Evolutionary conservation across 2,113 vertebrate species (phyloP).

Genomic region (Lanius collurio): DNA sequence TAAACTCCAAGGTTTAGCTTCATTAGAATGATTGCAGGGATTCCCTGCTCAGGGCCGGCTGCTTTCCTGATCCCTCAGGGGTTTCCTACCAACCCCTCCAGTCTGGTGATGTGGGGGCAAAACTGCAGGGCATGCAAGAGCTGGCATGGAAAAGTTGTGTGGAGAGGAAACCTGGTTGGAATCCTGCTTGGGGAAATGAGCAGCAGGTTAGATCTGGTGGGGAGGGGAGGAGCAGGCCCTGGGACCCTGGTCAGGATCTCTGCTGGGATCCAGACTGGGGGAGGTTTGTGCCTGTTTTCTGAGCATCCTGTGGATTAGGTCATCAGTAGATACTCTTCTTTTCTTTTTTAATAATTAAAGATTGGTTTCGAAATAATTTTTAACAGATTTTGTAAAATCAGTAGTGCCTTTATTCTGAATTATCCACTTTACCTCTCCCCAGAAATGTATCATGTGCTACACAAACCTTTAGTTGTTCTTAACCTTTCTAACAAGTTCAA

Average conservation of each 20-base stretch:
- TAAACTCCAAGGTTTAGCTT: conserved; percentile 56
- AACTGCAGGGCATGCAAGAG: not conserved
- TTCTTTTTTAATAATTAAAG: not conserved
- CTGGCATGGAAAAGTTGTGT: not conserved
- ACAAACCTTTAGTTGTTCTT: not conserved
- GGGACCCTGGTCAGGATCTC: not conserved
- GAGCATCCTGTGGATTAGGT: not conserved
- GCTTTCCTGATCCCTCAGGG: conserved; percentile 5
- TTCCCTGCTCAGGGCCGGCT: conserved; percentile 28
- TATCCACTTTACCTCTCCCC: not conserved
- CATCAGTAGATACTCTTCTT: not conserved
- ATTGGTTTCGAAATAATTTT: not conserved
- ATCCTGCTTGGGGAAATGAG: not conserved
- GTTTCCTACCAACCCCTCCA: conserved; percentile 7
- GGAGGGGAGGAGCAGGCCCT: not conserved
- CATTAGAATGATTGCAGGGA: conserved; percentile 47
- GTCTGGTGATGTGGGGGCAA: not conserved
- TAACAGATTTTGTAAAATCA: fast-evolving
- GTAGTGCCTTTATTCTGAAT: not conserved
- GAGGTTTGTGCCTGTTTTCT: not conserved
- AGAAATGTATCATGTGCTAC: not conserved
- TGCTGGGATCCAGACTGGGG: not conserved
- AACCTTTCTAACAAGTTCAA: not conserved
- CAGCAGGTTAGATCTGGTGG: not conserved
- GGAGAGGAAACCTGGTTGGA: not conserved